Evolutionary conservation across 2,888 invertebrate species (phyloP).

Genomic region (Pandemis heparana): DNA sequence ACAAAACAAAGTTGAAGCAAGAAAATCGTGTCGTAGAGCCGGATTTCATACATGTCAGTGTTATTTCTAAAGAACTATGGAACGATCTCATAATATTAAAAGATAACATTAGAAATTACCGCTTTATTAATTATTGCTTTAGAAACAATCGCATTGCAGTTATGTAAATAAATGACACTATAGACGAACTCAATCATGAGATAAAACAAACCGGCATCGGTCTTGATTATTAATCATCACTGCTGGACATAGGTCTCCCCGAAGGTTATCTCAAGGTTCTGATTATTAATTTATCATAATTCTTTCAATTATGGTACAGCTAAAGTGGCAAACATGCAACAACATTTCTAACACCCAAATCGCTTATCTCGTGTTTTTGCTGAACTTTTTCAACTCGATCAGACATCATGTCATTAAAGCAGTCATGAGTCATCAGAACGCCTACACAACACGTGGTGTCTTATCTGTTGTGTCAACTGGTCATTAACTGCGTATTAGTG

Average conservation of each 20-base stretch:
- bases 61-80: no score
- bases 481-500: slow-evolving; percentile 38
- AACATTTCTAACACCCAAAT: slow-evolving; percentile 16
- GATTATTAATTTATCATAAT: background rate
- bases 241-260: no score
- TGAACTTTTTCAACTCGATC: slow-evolving; percentile 9
- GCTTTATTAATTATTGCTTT: no score
- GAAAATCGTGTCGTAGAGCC: no score
- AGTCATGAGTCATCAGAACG: slow-evolving; percentile 27
- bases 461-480: slow-evolving; percentile 45
- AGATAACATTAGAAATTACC: no score
- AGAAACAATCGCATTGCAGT: no score
- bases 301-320: background rate
- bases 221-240: background rate
- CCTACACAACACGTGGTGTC: slow-evolving; percentile 42
- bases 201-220: background rate
- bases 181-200: no score
- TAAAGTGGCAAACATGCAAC: slow-evolving; percentile 13
- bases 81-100: no score
- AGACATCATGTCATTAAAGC: slow-evolving; percentile 16
- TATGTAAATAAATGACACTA: no score
- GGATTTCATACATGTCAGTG: no score
- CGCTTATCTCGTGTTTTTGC: slow-evolving; percentile 17
- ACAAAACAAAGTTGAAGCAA: no score
- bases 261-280: no score